Conservation (phyloP, 2,797 vertebrate species). For the Peromyscus melanophrys region DNA sequence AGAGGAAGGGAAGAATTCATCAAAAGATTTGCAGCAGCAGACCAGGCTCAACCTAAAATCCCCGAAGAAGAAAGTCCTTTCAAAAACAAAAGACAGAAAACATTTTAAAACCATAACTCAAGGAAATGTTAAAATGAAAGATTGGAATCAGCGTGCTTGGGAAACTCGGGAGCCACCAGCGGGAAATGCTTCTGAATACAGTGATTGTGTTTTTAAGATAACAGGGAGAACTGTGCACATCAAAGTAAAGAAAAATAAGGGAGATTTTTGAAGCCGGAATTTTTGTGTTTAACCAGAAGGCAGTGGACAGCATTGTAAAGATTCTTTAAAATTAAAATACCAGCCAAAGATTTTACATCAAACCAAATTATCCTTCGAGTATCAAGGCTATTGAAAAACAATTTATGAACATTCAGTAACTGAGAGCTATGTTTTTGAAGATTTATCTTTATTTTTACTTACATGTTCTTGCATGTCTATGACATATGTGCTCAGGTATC, state of each 20-base stretch:
- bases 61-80: not conserved
- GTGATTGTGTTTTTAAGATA: not conserved
- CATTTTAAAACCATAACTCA: not conserved
- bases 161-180: constrained; percentile 16
- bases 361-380: constrained; percentile 15
- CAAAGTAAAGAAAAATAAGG: constrained; percentile 19
- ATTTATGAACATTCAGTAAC: not conserved
- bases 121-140: not conserved
- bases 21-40: constrained; percentile 13
- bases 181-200: constrained; percentile 3
- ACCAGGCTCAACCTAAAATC: not conserved
- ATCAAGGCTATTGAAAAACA: not conserved
- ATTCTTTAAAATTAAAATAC: not conserved
- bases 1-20: not conserved
- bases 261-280: constrained; percentile 21
- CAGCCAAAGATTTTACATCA: constrained; percentile 24
- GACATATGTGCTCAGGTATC: not conserved
- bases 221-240: not conserved
- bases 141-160: not conserved
- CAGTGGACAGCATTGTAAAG: not conserved
- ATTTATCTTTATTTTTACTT: not conserved
- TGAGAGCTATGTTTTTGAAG: not conserved
- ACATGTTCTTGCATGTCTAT: not conserved
- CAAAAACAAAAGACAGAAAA: constrained; percentile 9
- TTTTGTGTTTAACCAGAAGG: constrained; percentile 17